Percentiles rank a stretch among this genome's conserved stretches.
These are phyloP conservation scores for Campoplex capitator DNA, from an alignment of 2,888 invertebrate genomes.

Conservation along the genomic window DNA sequence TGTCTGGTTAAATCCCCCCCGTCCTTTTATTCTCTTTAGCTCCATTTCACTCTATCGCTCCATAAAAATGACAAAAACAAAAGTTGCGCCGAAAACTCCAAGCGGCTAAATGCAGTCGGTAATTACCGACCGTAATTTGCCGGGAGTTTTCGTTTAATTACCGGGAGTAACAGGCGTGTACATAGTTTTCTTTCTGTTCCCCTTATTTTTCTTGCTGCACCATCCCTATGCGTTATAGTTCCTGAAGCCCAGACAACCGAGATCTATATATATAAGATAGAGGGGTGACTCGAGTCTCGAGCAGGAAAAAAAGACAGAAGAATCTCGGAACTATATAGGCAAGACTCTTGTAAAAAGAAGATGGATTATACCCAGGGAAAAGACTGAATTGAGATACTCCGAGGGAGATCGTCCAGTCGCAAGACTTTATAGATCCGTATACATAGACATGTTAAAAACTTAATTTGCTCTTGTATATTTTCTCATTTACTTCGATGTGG, in stretches of 20 bases:
- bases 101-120: slow-evolving; percentile 69
- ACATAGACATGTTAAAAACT: not conserved
- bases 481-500: too few species aligned
- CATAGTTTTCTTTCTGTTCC: slow-evolving; percentile 47
- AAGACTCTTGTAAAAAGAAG: slow-evolving; percentile 33
- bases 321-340: slow-evolving; percentile 15
- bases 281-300: slow-evolving; percentile 49
- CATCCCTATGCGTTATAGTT: slow-evolving; percentile 23
- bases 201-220: slow-evolving; percentile 5
- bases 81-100: slow-evolving; percentile 47
- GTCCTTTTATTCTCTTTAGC: not conserved
- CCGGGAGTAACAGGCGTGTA: slow-evolving; percentile 66
- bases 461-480: not conserved
- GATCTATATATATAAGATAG: not conserved
- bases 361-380: slow-evolving; percentile 11
- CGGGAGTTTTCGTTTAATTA: slow-evolving; percentile 75
- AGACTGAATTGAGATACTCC: slow-evolving; percentile 14
- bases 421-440: slow-evolving; percentile 10
- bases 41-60: slow-evolving; percentile 24
- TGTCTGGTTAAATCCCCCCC: not conserved
- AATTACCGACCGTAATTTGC: slow-evolving; percentile 73
- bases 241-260: slow-evolving; percentile 35
- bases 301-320: slow-evolving; percentile 17
- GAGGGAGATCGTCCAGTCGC: not conserved
- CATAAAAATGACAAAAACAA: slow-evolving; percentile 23